phyloP scores from a whole-genome alignment of 2,797 vertebrate genomes.

The Poliocrania exsul region DNA sequence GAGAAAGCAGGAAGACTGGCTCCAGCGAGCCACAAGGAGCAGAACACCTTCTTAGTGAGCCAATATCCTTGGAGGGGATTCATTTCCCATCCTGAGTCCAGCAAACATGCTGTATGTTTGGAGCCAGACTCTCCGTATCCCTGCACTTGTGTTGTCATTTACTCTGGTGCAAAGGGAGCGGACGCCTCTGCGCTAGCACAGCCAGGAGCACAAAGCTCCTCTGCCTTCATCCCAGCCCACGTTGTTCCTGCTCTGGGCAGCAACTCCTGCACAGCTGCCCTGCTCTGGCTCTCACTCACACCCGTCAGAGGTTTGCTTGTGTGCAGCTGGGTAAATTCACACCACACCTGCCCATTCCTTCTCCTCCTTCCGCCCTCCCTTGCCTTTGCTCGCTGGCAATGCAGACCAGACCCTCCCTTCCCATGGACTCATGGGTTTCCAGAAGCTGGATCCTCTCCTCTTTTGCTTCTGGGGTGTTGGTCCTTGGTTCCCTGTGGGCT shows the following conservation, averaged over 20 bases:
- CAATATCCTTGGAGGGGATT: background rate
- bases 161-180: background rate
- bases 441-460: background rate
- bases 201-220: background rate
- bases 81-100: constrained; percentile 16
- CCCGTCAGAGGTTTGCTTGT: background rate
- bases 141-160: background rate
- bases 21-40: constrained; percentile 34
- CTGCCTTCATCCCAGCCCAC: background rate
- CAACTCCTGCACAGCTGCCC: background rate
- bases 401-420: background rate
- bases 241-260: background rate
- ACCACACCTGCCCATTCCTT: background rate
- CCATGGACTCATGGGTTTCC: background rate
- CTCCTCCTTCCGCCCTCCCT: background rate
- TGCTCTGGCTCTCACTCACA: background rate
- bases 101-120: background rate
- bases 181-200: background rate
- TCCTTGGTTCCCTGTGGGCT: background rate
- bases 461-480: background rate
- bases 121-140: background rate
- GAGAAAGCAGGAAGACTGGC: constrained; percentile 67
- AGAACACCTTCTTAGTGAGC: constrained; percentile 47
- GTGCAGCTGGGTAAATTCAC: constrained; percentile 9
- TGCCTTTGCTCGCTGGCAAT: fast-evolving